Base-by-base conservation (phyloP, 2,797 vertebrate genomes). In the Helostoma temminkii region DNA sequence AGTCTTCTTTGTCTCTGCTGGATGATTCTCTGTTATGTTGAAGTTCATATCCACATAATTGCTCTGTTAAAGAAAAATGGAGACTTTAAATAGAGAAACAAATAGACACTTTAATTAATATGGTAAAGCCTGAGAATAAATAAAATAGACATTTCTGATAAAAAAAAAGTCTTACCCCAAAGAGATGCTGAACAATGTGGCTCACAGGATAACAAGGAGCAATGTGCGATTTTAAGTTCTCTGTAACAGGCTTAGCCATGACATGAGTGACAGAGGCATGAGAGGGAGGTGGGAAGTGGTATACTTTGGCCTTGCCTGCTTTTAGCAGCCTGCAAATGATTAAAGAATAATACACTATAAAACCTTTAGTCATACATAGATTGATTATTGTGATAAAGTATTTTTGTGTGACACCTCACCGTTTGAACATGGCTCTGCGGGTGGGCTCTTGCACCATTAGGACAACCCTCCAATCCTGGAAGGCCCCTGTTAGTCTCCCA, bases 391-490 rank as follows among this genome's bases (percentile, higher is more conserved):
- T 0, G 18, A 22, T 15, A 0, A 22, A 65, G 6, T 30, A 1
- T 16, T 47, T 39, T 22, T 56, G n/a, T 30, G 34, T n/a, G 16
- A 19, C 32, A 24, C 5, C 89, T 62, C 91, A 98, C 98, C 98
- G 95, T 92, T 86, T 89, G 83, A 98, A 95, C 88, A 94, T 94
- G 56, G 87, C 91, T 80, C 92, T 95, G 76, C 66, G 92, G 66
- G 86, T 88, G 74, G 89, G 74, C 58, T 93, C 76, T 52, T 93
- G 91, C 76, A 95, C 82, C 76, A 93, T 88, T 15, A 98, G 93
- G 54, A 96, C 91, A 81, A 98, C 97, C 81, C 91, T 95, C 98
- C 98, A 99, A 83, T 89, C 95, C 89, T 97, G 95, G 89, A 99
- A 99, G 71, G 97, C 98, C 66, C 98, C 98, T 21, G 89, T 88